A percentile compares a stretch with the other conserved stretches of the same genome.
phyloP scores from a whole-genome alignment of 1,140 invertebrate genomes.

The Euborellia annulipes region DNA sequence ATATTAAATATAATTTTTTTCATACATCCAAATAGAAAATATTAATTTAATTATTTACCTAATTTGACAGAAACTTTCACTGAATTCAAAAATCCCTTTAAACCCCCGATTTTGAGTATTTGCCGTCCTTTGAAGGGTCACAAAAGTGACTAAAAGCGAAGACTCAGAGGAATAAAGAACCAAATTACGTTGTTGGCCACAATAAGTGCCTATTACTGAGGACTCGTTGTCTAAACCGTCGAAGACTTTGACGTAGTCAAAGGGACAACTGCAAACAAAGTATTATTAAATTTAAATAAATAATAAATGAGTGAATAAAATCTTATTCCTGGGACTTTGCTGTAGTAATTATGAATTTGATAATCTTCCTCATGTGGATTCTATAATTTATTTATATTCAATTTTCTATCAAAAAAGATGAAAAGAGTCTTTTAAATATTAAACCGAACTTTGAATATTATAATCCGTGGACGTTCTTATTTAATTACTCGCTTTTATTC shows the following conservation, averaged over 20 bases:
- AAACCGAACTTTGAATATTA: too few relatives aligned
- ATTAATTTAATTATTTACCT: constrained; percentile 45
- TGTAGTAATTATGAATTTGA: too few relatives aligned
- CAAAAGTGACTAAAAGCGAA: constrained; percentile 76
- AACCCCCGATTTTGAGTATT: constrained; percentile 89
- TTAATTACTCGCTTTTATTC: too few relatives aligned
- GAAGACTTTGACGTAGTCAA: constrained; percentile 92
- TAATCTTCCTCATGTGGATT: too few relatives aligned
- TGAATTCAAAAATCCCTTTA: constrained; percentile 91
- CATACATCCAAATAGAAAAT: too few relatives aligned
- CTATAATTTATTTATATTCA: too few relatives aligned
- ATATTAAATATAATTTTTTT: too few relatives aligned
- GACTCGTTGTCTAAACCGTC: constrained; percentile 76
- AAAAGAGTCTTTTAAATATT: too few relatives aligned
- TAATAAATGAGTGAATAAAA: too few relatives aligned
- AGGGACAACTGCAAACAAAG: constrained; percentile 69
- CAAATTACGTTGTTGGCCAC: constrained; percentile 90
- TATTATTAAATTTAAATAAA: constrained; percentile 3
- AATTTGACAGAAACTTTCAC: constrained; percentile 91
- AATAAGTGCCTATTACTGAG: constrained; percentile 90
- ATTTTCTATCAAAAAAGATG: too few relatives aligned
- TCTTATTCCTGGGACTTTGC: too few relatives aligned
- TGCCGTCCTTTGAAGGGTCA: constrained; percentile 70
- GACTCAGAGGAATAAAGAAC: constrained; percentile 86
- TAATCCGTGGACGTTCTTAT: too few relatives aligned